Base-by-base conservation (phyloP, 1,140 invertebrate genomes). In the Elymnias hypermnestra region DNA sequence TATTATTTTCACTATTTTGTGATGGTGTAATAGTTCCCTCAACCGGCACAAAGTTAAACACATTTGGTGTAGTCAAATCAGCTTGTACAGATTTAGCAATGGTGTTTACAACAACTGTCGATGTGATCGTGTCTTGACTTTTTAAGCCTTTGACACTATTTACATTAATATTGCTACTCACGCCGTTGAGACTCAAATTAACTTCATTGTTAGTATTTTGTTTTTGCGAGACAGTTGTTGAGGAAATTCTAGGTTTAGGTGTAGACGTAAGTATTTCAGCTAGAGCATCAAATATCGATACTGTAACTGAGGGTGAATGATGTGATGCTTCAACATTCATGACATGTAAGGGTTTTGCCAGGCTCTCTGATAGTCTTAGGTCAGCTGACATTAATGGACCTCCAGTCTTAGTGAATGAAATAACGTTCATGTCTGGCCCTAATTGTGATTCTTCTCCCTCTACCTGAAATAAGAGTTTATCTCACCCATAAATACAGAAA, bases 211-310 rank as follows among this genome's bases (percentile, higher is more conserved):
- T 65, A 61, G 52, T 63, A 46, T 65, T 70, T 73, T 63, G 54
- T 60, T 65, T 69, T 67, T 71, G 64, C 46, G 52, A 59, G 72
- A 73, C 69, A 53, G 85, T 86, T 66, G 86, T 84, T 57, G 87
- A 63, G 49, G 78, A 83, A 42, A 77, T 67, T 75, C 70, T 67
- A 44, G 76, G 53, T 85, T 69, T 83, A 25, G 87, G 78, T 69
- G 86, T 83, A 42, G 72, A 78, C 33, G 83, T 86, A 53, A 88
- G 81, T 61, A 88, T 87, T 55, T 88, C 86, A 70, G 87, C 86
- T 71, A 88, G 65, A 67, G 86, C 87, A 72, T 87, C 87, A 68
- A 87, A 88, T 60, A 88, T 88, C 46, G 87, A 88, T 54, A 88
- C 83, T 46, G 87, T 88, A 62, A 87, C 86, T 60, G 86, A 87